phyloP scores from a whole-genome alignment of 92 coral and sea anemone species.

The Epizoanthus rinbou region DNA sequence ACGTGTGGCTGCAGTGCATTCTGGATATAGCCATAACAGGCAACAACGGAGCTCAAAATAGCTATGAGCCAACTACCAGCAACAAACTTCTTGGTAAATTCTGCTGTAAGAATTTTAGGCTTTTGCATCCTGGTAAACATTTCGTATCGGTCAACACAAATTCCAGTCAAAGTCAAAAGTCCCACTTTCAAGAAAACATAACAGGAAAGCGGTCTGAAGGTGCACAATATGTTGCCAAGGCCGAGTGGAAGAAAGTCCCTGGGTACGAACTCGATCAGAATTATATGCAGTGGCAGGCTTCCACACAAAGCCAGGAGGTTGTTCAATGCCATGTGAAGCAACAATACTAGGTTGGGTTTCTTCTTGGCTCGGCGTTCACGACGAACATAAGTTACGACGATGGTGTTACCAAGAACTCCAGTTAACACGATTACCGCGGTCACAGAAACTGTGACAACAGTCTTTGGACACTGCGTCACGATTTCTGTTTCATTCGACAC shows the following conservation, averaged over 20 bases:
- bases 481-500: not conserved
- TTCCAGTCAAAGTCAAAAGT: constrained; percentile 34
- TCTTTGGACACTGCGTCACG: constrained; percentile 19
- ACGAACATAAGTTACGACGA: constrained; percentile 14
- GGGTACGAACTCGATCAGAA: constrained; percentile 1
- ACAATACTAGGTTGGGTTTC: constrained; percentile 18
- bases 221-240: constrained; percentile 15
- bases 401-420: constrained; percentile 23
- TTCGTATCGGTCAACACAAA: constrained; percentile 31
- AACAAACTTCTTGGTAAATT: constrained; percentile 19
- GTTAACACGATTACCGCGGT: not conserved
- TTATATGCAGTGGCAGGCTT: constrained; percentile 24
- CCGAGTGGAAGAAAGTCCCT: not conserved
- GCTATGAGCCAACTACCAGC: constrained; percentile 11
- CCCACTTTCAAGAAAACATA: constrained; percentile 32
- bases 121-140: constrained; percentile 30
- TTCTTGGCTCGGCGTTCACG: constrained; percentile 32
- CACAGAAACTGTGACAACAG: constrained; percentile 8
- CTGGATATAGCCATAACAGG: constrained; percentile 27
- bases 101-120: constrained; percentile 13
- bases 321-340: constrained; percentile 39
- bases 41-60: not conserved
- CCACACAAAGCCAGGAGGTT: constrained; percentile 24
- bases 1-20: constrained; percentile 13
- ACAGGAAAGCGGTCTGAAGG: constrained; percentile 5